Percentiles rank a stretch among this genome's conserved stretches.
These are phyloP conservation scores for Periparus ater DNA, from an alignment of 2,797 vertebrate species.

Conservation along the genomic window DNA sequence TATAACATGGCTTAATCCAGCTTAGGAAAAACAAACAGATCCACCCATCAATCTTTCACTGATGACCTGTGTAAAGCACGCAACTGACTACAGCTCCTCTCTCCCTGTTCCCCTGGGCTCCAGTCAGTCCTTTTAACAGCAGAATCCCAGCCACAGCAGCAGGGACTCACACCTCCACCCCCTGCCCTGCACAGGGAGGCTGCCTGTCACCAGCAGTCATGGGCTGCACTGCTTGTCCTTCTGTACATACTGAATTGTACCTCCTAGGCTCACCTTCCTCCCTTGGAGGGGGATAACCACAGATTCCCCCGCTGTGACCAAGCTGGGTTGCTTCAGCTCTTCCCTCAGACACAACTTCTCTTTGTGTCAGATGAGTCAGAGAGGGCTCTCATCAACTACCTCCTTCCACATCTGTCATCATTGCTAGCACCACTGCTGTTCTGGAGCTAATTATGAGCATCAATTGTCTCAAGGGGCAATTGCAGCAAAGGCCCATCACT, in stretches of 20 bases:
- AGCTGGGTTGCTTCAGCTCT: not conserved
- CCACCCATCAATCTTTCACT: not conserved
- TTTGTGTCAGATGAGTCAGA: not conserved
- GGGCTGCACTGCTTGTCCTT: not conserved
- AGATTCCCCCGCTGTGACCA: not conserved
- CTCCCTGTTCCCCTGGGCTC: not conserved
- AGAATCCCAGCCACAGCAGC: not conserved
- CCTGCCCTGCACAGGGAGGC: not conserved
- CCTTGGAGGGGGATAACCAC: not conserved
- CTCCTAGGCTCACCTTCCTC: not conserved
- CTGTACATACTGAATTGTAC: not conserved
- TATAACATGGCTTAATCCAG: not conserved
- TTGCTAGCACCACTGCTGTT: not conserved
- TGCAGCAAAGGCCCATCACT: not conserved
- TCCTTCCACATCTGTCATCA: not conserved
- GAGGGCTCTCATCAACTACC: not conserved
- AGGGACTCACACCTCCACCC: not conserved
- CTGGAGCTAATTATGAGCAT: not conserved
- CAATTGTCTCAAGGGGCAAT: not conserved
- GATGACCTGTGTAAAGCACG: not conserved
- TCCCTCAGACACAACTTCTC: not conserved
- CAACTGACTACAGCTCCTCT: not conserved
- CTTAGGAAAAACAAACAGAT: slow-evolving; percentile 39
- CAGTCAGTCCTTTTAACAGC: not conserved
- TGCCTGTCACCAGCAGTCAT: not conserved